Evolutionary conservation across 2,113 vertebrate species (phyloP), one percentile per base, ranked within the genome.

Genomic region (Helogale parvula): DNA sequence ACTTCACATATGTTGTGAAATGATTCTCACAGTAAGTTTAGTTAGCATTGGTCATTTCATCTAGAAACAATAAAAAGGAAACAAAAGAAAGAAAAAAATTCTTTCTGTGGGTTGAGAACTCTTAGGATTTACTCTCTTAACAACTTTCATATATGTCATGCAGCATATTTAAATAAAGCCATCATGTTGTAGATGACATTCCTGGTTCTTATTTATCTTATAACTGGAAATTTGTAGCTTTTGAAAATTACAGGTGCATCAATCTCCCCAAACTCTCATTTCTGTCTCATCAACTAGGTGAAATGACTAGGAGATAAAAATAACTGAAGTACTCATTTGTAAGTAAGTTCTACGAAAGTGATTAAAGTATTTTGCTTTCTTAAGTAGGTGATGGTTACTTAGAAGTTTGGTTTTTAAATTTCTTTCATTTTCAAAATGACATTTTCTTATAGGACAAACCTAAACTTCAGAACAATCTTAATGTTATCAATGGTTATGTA

Each of bases 361-460:
- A 41, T n/a, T 41, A 76, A 83, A 76, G 10, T 86, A 68, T 90
- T 90, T 72, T 74, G 31, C 1, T 10, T 87, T 91, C 25, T 72
- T 45, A 85, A 87, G 27, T 45, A 91, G 19, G 38, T 47, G 76
- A 85, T 38, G 9, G 2, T 80, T 87, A 74, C 21, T 54, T 29
- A 66, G 54, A 88, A 82, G 52, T 94, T 57, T 57, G 60, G 3
- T 95, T 88, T 95, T 54, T 52, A 88, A 16, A 66, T 81, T 92
- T 82, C 4, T 4, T 89, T 94, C 27, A 35, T 52, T 92, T 66
- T 33, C 29, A 54, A 88, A 88, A 71, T 63, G 7, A 21, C 7
- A 23, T 25, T 52, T 72, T 81, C 86, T 92, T 92, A 33, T 84
- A 83, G 45, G 3, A 41, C 14, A 72, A 95, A 81, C 47, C 57